Base-by-base conservation (phyloP, 2,888 invertebrate species). In the Nipponacmea schrenckii region DNA sequence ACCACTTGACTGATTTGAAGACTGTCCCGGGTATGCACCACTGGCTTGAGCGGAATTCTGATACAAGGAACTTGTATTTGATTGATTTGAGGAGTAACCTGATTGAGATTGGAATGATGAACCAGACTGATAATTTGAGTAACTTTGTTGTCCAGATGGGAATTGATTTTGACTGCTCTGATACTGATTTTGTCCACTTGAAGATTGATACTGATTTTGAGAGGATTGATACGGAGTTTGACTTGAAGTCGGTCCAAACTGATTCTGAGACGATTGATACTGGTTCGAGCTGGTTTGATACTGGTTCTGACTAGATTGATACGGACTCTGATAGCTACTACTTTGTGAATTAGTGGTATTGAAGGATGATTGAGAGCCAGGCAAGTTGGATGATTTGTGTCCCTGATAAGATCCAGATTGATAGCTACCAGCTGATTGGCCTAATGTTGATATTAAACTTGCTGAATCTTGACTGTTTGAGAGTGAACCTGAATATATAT, bases 31-130 rank as follows among this genome's bases (percentile, higher is more conserved):
- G 10, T 39, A 39, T 10, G 39, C 39, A 39, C 39, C 39, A 39
- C 39, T 39, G 39, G 39, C 56, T 56, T 56, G 72, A 69, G 24
- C 74, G 78, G 76, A 78, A 78, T 74, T 76, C 73, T 64, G 71
- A 45, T 12, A 69, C 67, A 64, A 62, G 44, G 24, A 72, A 65
- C 56, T 70, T 65, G 68, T 72, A 74, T 62, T 67, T 74, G 70
- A 67, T 68, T 74, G 56, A 15, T 56, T 56, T 12, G 56, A 20
- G 10, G 80, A 79, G 69, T 77, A 83, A 73, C 77, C 77, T 45
- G 79, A 76, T 71, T 81, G 82, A 75, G 77, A 79, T 73, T 84
- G 85, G 83, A 83, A 86, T 74, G 83, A 76, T 62, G 84, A 80
- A 65, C 81, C 79, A 71, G 83, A 78, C 74, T 82, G 81, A 71